Conservation (phyloP, 2,113 vertebrate species). For the Callaeas wilsoni region DNA sequence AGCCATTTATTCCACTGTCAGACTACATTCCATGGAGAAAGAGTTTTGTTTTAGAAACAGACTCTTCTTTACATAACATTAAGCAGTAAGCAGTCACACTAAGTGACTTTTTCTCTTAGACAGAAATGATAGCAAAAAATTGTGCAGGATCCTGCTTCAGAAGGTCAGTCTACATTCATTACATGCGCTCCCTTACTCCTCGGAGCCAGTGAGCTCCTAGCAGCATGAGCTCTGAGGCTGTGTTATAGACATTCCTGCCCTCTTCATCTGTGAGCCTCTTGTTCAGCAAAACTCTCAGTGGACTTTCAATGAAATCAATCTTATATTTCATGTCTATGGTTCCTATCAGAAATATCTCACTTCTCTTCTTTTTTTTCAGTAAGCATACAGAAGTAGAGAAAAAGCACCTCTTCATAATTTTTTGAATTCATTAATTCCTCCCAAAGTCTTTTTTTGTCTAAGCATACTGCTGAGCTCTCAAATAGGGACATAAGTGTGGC, state of each 20-base stretch:
- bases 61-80: not conserved
- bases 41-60: not conserved
- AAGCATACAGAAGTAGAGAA: not conserved
- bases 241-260: not conserved
- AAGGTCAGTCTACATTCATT: slow-evolving; percentile 13
- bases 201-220: not conserved
- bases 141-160: not conserved
- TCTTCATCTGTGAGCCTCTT: slow-evolving; percentile 20
- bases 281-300: not conserved
- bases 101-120: not conserved
- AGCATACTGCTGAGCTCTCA: not conserved
- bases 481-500: not conserved
- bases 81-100: not conserved
- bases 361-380: not conserved
- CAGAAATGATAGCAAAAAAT: not conserved
- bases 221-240: not conserved
- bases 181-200: not conserved
- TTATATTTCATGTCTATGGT: not conserved
- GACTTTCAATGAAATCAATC: not conserved
- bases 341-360: not conserved
- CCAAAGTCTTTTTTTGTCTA: not conserved
- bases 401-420: not conserved
- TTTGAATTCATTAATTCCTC: not conserved
- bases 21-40: not conserved
- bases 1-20: not conserved